Evolutionary conservation across 2,888 invertebrate species (phyloP).

Genomic region (Pharmacophagus antenor): DNA sequence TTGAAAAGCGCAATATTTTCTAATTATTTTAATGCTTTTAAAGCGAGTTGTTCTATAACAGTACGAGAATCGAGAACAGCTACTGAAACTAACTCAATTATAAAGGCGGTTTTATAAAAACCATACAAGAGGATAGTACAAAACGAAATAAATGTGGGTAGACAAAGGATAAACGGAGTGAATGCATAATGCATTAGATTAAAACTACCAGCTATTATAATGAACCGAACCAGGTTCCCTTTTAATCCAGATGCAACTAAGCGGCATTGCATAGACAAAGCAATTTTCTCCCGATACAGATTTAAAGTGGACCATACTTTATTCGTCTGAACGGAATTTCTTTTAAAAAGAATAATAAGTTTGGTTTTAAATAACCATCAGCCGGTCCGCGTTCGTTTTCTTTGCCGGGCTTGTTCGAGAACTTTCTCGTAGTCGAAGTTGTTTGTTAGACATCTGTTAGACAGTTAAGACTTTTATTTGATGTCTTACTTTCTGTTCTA

Average conservation of each 20-base stretch:
- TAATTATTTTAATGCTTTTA: not conserved
- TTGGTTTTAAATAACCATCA: slow-evolving; percentile 24
- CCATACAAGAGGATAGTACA: slow-evolving; percentile 9
- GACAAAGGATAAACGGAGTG: slow-evolving; percentile 31
- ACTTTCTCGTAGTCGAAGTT: slow-evolving; percentile 25
- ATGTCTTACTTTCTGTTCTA: slow-evolving; percentile 30
- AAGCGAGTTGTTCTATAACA: slow-evolving; percentile 6
- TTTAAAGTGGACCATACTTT: slow-evolving; percentile 31
- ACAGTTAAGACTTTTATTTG: slow-evolving; percentile 34
- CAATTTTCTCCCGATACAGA: slow-evolving; percentile 32
- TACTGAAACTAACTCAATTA: slow-evolving; percentile 26
- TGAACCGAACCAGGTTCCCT: slow-evolving; percentile 29
- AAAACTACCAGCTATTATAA: slow-evolving; percentile 30
- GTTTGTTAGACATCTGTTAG: slow-evolving; percentile 33
- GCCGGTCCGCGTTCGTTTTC: slow-evolving; percentile 15
- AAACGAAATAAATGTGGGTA: slow-evolving; percentile 27
- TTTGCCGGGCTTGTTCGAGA: slow-evolving; percentile 20
- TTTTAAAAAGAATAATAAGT: slow-evolving; percentile 11
- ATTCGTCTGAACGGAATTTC: slow-evolving; percentile 30
- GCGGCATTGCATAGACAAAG: slow-evolving; percentile 30
- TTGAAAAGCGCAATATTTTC: not conserved
- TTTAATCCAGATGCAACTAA: slow-evolving; percentile 24
- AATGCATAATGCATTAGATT: slow-evolving; percentile 30
- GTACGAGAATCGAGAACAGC: slow-evolving; percentile 6
- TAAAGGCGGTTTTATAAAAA: slow-evolving; percentile 20